phyloP scores from a whole-genome alignment of 1,140 invertebrate genomes.

The Prorops nasuta region DNA sequence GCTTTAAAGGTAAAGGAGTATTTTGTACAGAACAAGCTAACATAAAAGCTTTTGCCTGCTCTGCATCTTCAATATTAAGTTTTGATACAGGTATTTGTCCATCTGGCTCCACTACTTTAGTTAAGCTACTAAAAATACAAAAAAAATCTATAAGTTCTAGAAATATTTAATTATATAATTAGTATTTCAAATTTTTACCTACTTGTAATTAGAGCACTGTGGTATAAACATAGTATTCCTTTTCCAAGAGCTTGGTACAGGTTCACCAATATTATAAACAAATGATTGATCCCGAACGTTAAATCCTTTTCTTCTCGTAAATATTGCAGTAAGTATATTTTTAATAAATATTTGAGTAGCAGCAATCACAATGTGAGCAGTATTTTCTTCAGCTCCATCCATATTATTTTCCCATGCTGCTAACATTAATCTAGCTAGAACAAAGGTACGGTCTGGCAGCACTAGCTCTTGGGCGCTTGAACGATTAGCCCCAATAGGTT shows the following conservation, averaged over 20 bases:
- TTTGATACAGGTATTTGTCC: conserved; percentile 47
- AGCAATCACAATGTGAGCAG: conserved; percentile 71
- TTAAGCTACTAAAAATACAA: conserved; percentile 25
- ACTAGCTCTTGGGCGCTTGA: conserved; percentile 67
- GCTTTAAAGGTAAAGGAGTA: conserved; percentile 34
- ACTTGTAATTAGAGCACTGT: conserved; percentile 31
- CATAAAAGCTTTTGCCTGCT: conserved; percentile 48
- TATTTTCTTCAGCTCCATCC: conserved; percentile 74
- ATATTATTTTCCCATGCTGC: conserved; percentile 81
- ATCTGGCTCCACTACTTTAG: conserved; percentile 40
- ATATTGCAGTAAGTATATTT: conserved; percentile 70
- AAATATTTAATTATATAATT: neutral
- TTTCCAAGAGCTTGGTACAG: conserved; percentile 70
- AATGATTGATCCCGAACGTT: conserved; percentile 67
- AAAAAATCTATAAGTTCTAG: conserved; percentile 4
- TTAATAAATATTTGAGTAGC: conserved; percentile 76
- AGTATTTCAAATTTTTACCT: conserved; percentile 1
- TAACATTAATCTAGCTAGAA: conserved; percentile 75
- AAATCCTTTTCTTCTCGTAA: conserved; percentile 73
- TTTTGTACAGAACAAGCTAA: conserved; percentile 49
- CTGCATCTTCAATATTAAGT: conserved; percentile 45
- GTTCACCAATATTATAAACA: conserved; percentile 70
- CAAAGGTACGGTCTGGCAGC: conserved; percentile 73
- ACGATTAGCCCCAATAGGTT: conserved; percentile 54
- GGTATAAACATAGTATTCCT: conserved; percentile 59